Conservation (phyloP, 2,888 invertebrate genomes). For the Eupsilia transversa region DNA sequence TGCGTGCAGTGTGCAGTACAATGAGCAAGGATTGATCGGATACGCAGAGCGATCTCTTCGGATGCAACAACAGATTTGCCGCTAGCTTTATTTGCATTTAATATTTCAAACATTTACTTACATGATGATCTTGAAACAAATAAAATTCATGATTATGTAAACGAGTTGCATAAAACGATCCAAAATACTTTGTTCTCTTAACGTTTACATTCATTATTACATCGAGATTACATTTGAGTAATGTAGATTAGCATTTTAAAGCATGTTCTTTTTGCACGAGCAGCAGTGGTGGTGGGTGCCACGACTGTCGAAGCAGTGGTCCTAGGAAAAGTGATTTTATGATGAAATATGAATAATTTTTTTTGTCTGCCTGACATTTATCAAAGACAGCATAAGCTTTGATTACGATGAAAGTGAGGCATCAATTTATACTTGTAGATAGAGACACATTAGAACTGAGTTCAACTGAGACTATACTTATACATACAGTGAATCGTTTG, state of each 20-base stretch:
- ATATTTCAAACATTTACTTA: conserved; percentile 61
- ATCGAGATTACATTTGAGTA: conserved; percentile 26
- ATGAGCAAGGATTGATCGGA: conserved; percentile 78
- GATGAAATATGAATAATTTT: not conserved
- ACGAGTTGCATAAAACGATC: conserved; percentile 47
- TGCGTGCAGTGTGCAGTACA: conserved; percentile 76
- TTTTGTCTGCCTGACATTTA: not conserved
- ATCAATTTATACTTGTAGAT: conserved; percentile 59
- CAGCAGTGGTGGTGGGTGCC: too few relatives aligned
- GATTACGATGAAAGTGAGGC: conserved; percentile 70
- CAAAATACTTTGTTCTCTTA: conserved; percentile 29
- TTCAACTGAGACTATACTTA: conserved; percentile 66
- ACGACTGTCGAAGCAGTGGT: not conserved
- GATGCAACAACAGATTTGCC: conserved; percentile 80
- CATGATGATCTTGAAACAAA: conserved; percentile 54
- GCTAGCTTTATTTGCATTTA: conserved; percentile 76
- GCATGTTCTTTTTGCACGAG: not conserved
- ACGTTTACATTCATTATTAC: conserved; percentile 27
- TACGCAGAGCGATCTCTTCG: conserved; percentile 72
- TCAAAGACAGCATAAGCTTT: conserved; percentile 20
- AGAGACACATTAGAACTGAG: conserved; percentile 62
- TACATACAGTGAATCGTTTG: conserved; percentile 57
- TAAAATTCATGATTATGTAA: conserved; percentile 55
- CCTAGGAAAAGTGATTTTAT: not conserved
- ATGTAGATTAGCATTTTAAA: conserved; percentile 16